These are phyloP conservation scores for Holcopasites calliopsidis DNA, from an alignment of 1,140 invertebrate genomes.

Conservation along the genomic window DNA sequence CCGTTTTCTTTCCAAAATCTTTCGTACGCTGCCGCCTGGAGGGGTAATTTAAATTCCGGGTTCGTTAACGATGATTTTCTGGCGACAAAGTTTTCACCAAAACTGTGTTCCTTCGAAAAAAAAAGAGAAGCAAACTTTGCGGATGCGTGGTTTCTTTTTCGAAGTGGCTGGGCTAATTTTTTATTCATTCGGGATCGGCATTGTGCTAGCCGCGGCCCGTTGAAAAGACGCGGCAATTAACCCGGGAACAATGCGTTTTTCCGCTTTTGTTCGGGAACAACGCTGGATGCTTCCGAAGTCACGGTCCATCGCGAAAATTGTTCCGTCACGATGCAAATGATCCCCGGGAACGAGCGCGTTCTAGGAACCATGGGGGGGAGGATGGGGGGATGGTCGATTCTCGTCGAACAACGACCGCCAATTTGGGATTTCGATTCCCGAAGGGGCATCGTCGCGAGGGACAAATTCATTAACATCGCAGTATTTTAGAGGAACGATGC, in stretches of 20 bases:
- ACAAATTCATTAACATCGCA: background rate
- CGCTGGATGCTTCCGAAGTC: constrained; percentile 4
- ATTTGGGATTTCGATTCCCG: background rate
- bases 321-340: constrained; percentile 31
- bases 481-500: background rate
- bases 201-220: background rate
- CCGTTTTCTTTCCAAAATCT: no score
- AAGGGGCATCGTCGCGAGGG: background rate
- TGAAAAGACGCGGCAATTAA: constrained; percentile 33
- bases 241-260: constrained; percentile 24
- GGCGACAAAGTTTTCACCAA: no score
- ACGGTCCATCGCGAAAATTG: constrained; percentile 30
- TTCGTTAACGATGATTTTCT: no score
- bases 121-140: no score
- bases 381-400: background rate
- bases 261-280: constrained; percentile 6
- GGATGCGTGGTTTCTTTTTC: no score
- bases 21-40: no score
- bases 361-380: constrained; percentile 1
- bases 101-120: no score
- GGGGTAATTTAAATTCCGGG: no score
- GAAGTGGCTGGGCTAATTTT: constrained; percentile 15
- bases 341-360: background rate
- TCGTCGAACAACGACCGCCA: background rate
- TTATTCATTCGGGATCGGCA: constrained; percentile 8